phyloP scores from a whole-genome alignment of 1,140 invertebrate species.

The Orchestia grillus region DNA sequence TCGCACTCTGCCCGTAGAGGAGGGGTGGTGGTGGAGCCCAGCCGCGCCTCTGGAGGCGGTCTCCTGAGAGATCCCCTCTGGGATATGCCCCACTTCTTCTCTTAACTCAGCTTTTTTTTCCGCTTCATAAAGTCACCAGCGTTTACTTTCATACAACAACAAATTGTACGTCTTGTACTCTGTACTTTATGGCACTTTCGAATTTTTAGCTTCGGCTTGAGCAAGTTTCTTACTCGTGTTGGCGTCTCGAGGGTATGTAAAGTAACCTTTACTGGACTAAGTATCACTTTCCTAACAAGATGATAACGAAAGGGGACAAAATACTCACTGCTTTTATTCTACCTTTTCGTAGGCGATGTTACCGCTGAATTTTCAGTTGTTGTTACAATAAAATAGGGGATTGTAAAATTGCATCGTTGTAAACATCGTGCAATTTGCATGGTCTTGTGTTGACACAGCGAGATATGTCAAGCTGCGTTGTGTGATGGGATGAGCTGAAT shows the following conservation, averaged over 20 bases:
- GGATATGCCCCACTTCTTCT: neutral
- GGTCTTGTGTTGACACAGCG: no score
- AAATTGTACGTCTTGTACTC: neutral
- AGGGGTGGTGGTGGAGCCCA: neutral
- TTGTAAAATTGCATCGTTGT: no score
- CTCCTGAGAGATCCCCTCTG: neutral
- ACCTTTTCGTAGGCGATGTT: no score
- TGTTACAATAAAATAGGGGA: no score
- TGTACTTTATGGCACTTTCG: neutral
- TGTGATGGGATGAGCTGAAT: no score
- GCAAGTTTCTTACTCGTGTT: neutral
- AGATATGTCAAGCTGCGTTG: no score
- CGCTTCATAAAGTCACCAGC: neutral
- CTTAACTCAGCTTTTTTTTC: neutral
- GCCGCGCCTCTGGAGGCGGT: neutral
- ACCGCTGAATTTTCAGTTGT: no score
- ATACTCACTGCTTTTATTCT: no score
- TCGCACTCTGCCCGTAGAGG: neutral
- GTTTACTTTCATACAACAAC: neutral
- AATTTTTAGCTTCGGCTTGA: neutral
- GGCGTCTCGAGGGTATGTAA: neutral
- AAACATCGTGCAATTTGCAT: no score
- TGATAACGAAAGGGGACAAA: no score
- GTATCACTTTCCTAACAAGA: no score
- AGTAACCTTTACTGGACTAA: neutral